Percentiles rank a stretch among this genome's conserved stretches.
Evolutionary conservation across 1,140 invertebrate genomes (phyloP).

Genomic region (Pseudomyrmex gracilis): DNA sequence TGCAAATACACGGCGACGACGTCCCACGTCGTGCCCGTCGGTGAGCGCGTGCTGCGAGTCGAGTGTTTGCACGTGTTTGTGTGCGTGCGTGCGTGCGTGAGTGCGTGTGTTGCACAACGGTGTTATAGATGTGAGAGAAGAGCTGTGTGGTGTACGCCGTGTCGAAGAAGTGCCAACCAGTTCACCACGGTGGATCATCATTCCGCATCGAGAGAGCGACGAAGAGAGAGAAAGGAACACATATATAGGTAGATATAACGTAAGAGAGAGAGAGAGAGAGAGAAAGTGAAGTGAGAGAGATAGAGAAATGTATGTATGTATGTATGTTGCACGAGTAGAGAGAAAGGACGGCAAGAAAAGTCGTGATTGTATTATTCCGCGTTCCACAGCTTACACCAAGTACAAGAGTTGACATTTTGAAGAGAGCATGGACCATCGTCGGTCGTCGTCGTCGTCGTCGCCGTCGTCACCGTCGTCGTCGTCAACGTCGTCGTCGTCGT

Average conservation of each 20-base stretch:
- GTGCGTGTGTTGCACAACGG: conserved; percentile 2
- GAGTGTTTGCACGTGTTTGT: conserved; percentile 48
- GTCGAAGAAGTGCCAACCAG: conserved; percentile 66
- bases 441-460: conserved; percentile 20
- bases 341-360: not conserved
- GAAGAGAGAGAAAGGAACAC: not conserved
- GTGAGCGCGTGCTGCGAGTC: conserved; percentile 53
- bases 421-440: conserved; percentile 64
- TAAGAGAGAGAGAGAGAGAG: not conserved
- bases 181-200: conserved; percentile 48
- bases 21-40: conserved; percentile 25
- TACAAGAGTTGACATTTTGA: conserved; percentile 68
- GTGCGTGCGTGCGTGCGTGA: conserved; percentile 32
- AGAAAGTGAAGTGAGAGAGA: not conserved
- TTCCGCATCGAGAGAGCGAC: conserved; percentile 3
- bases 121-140: conserved; percentile 19
- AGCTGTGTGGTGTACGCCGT: conserved; percentile 61
- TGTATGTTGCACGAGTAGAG: no score
- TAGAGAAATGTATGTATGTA: not conserved
- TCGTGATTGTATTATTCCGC: conserved; percentile 6
- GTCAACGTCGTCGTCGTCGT: not conserved
- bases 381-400: conserved; percentile 63
- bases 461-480: conserved; percentile 25
- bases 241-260: conserved; percentile 37
- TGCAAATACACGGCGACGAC: not conserved